Evolutionary conservation across 2,113 vertebrate species (phyloP), one percentile per base, ranked within the genome.

Genomic region (Lucifuga dentata): DNA sequence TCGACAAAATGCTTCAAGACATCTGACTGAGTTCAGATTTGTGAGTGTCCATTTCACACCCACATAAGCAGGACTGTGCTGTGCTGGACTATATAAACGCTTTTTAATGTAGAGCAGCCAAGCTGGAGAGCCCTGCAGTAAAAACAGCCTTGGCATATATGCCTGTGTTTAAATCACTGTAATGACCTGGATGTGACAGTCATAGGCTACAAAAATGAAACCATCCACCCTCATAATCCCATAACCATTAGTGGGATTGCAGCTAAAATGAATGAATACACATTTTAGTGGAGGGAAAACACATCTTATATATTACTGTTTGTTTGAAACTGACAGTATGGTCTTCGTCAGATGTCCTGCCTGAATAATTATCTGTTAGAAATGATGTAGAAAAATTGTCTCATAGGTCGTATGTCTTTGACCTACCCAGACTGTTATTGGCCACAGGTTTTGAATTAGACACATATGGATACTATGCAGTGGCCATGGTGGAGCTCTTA

Each of bases 101-200:
- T 49, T 86, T 87, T 89, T 87, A 90, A 91, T 81, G 84, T 63
- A 73, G 60, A 81, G 68, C 81, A 71, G 89, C 70, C 76, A 69
- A 60, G 77, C 72, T 48, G 49, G 50, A 86, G 72, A 83, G 65
- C 63, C 57, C 61, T 38, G 78, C 53, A 76, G 81, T 89, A 82
- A 91, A 89, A 90, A 82, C 49, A 69, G 76, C 85, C 86, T 82
- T 86, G 87, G 84, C 85, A 84, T 88, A 82, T 83, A 70, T 53
- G 19, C 71, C 41, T 59, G 69, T 45, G 59, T 83, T 86, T 92
- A 93, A 90, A 92, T 92, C 91, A 88, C 53, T 44, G 50, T 86
- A 90, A 81, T 79, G 83, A 74, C 70, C 69, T 85, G 68, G 59
- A 80, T 84, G 86, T 90, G 89, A 90, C 87, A 90, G 82, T 91